Conservation (phyloP, 1,140 invertebrate genomes). For the Eurytemora carolleeae region DNA sequence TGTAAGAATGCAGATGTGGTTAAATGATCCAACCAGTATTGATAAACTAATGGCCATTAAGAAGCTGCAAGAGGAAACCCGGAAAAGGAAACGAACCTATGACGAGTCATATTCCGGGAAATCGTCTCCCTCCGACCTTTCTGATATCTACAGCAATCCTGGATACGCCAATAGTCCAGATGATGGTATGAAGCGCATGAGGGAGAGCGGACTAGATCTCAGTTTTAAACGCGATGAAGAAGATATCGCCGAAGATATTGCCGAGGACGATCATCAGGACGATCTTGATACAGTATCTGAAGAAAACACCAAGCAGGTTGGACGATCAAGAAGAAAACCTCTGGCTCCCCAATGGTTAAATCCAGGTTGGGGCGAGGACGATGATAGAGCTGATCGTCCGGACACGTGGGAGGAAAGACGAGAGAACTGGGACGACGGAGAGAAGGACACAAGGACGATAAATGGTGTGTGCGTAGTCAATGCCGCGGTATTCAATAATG, state of each 20-base stretch:
- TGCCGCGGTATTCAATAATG: too few relatives aligned
- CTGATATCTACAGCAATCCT: neutral
- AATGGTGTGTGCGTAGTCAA: neutral
- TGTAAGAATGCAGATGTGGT: slow-evolving; percentile 92
- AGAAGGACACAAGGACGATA: too few relatives aligned
- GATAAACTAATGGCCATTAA: slow-evolving; percentile 53
- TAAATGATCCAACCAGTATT: slow-evolving; percentile 79
- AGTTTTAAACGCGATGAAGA: neutral
- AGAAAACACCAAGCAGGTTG: slow-evolving; percentile 16
- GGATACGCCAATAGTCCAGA: neutral
- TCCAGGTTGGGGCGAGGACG: slow-evolving; percentile 33
- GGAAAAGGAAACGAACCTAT: slow-evolving; percentile 43
- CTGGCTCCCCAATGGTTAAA: slow-evolving; percentile 91
- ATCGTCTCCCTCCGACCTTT: neutral
- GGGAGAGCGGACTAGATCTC: neutral
- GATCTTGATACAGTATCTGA: neutral
- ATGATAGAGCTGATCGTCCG: too few relatives aligned
- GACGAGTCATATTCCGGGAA: slow-evolving; percentile 3
- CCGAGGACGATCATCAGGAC: too few relatives aligned
- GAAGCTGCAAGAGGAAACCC: slow-evolving; percentile 68
- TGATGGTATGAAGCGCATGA: neutral
- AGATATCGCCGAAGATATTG: too few relatives aligned
- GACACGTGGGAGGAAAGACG: too few relatives aligned
- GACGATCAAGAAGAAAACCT: slow-evolving; percentile 50
- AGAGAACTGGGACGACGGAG: too few relatives aligned